Percentiles rank a stretch among this genome's conserved stretches.
Evolutionary conservation across 2,113 vertebrate genomes (phyloP).

Genomic region (Pampusana beccarii): DNA sequence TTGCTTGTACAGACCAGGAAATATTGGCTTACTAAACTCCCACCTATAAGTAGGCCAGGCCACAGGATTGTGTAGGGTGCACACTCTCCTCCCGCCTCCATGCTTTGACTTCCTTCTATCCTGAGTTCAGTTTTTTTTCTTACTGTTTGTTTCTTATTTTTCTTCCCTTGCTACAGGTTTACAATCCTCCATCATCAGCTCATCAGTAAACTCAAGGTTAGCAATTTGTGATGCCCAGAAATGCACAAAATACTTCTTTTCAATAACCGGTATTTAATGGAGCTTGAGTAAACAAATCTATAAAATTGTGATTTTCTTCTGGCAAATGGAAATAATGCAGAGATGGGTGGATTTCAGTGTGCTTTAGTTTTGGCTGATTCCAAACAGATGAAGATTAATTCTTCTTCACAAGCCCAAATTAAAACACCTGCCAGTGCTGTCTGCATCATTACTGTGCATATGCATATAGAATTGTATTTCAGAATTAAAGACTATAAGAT

Average conservation of each 20-base stretch:
- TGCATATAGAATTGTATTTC: not conserved
- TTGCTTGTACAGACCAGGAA: not conserved
- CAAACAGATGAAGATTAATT: not conserved
- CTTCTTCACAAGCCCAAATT: not conserved
- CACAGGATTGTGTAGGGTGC: not conserved
- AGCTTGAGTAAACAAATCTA: not conserved
- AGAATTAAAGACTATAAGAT: not conserved
- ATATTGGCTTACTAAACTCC: not conserved
- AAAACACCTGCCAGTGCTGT: not conserved
- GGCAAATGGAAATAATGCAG: not conserved
- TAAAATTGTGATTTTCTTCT: not conserved
- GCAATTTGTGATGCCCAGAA: not conserved
- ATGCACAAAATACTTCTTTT: not conserved
- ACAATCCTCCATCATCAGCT: not conserved
- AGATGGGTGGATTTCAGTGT: not conserved
- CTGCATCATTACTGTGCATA: not conserved
- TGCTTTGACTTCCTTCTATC: not conserved
- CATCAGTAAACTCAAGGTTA: not conserved
- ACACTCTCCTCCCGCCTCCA: fast-evolving
- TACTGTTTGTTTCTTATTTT: not conserved
- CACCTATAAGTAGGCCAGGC: not conserved
- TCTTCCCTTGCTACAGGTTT: not conserved
- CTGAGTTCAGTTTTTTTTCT: not conserved
- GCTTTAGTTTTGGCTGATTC: not conserved
- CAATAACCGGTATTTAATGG: not conserved